A percentile compares a stretch with the other conserved stretches of the same genome.
Evolutionary conservation across 2,888 invertebrate genomes (phyloP).

Genomic region (Hypolimnas misippus): DNA sequence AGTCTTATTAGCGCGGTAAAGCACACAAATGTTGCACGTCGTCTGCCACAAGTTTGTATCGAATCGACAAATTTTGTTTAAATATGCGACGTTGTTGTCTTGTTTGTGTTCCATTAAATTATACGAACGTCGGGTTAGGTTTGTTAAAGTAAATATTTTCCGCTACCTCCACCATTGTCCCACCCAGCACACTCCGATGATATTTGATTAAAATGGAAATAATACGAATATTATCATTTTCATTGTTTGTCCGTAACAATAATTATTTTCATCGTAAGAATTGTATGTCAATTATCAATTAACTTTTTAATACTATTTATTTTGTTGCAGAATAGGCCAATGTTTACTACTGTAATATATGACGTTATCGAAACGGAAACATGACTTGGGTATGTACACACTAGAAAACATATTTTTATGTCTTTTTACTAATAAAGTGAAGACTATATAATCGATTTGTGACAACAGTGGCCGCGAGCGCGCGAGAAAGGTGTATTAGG

Average conservation of each 20-base stretch:
- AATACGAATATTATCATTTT: slow-evolving; percentile 16
- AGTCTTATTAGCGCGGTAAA: background rate
- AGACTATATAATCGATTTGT: slow-evolving; percentile 9
- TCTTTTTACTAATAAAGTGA: background rate
- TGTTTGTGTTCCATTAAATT: slow-evolving; percentile 71
- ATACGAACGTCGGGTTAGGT: slow-evolving; percentile 61
- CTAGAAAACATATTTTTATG: background rate
- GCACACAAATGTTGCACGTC: background rate
- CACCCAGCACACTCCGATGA: slow-evolving; percentile 46
- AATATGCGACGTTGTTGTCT: slow-evolving; percentile 62
- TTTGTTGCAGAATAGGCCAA: slow-evolving; percentile 61
- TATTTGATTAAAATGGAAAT: slow-evolving; percentile 52
- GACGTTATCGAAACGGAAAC: slow-evolving; percentile 51
- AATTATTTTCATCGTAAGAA: background rate
- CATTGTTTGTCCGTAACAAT: background rate
- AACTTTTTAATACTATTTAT: slow-evolving; percentile 7
- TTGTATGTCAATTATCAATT: slow-evolving; percentile 8
- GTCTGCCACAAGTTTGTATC: slow-evolving; percentile 49
- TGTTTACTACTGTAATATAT: slow-evolving; percentile 53
- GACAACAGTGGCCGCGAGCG: slow-evolving; percentile 65
- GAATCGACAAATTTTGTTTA: slow-evolving; percentile 58
- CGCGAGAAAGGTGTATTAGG: slow-evolving; percentile 63
- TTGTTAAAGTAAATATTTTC: slow-evolving; percentile 60
- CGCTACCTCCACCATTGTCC: slow-evolving; percentile 60
- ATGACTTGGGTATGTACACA: slow-evolving; percentile 68